Evolutionary conservation across 2,888 invertebrate genomes (phyloP).

Genomic region (Saturnia japonica): DNA sequence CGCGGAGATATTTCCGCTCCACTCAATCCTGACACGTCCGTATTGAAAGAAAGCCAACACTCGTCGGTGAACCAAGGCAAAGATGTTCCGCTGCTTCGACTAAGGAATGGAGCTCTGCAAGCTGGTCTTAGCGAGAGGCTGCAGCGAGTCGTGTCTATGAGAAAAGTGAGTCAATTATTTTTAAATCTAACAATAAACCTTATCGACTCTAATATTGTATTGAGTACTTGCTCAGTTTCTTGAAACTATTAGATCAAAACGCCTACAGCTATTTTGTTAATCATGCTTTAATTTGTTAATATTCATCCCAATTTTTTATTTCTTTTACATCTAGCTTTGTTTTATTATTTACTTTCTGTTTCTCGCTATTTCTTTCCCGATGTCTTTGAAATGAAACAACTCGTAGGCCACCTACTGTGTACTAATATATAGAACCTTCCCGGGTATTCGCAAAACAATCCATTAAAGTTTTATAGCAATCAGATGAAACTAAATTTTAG

Average conservation of each 20-base stretch:
- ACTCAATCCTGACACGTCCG: constrained; percentile 56
- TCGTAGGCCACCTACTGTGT: too few species aligned
- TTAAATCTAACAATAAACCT: not conserved
- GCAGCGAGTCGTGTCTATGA: constrained; percentile 76
- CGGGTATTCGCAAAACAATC: too few species aligned
- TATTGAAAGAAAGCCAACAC: constrained; percentile 49
- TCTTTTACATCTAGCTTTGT: not conserved
- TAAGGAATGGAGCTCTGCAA: constrained; percentile 86
- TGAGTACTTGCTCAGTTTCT: too few species aligned
- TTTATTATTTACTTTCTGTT: not conserved
- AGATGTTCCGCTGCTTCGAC: constrained; percentile 77
- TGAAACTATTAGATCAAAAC: not conserved
- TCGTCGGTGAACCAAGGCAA: constrained; percentile 43
- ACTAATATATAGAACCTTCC: too few species aligned
- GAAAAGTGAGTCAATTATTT: constrained; percentile 53
- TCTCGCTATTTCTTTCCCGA: too few species aligned
- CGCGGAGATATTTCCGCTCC: constrained; percentile 74
- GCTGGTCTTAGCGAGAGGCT: constrained; percentile 84
- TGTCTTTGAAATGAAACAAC: too few species aligned
- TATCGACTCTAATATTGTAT: not conserved
- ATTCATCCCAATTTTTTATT: not conserved
- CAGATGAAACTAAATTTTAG: too few species aligned
- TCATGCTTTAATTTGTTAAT: not conserved
- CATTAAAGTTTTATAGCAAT: too few species aligned
- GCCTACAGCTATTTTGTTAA: not conserved